These are phyloP conservation scores for Peromyscus melanophrys DNA, from an alignment of 2,797 vertebrate species.

Conservation along the genomic window DNA sequence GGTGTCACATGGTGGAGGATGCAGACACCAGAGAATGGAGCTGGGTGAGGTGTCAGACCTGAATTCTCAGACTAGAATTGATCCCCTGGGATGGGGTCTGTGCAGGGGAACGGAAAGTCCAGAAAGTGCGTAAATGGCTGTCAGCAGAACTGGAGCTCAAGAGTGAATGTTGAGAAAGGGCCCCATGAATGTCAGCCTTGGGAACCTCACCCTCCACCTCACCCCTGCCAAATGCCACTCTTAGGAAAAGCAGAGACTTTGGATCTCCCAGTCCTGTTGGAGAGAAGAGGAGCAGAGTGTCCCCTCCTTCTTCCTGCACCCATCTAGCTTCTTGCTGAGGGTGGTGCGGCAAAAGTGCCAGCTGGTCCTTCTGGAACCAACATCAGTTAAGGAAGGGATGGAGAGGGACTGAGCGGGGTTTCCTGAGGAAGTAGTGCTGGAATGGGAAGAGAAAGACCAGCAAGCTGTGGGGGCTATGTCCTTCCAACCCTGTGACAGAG, in stretches of 20 bases:
- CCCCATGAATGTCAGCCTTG: no score
- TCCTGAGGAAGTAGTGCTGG: rapidly evolving
- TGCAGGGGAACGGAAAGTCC: background rate
- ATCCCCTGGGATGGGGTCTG: background rate
- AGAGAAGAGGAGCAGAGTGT: background rate
- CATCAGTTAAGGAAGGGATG: rapidly evolving
- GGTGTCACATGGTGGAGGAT: no score
- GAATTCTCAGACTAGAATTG: background rate
- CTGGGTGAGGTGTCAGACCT: background rate
- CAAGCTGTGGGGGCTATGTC: background rate
- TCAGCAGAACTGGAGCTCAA: background rate
- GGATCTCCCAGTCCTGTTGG: background rate
- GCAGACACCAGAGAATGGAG: background rate
- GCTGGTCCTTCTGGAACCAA: background rate
- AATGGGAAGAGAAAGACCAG: background rate
- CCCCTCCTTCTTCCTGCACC: background rate
- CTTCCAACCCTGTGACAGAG: background rate
- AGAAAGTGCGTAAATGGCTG: no score
- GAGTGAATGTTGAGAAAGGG: background rate
- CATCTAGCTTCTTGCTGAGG: background rate
- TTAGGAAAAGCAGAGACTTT: background rate
- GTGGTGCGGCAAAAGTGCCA: background rate
- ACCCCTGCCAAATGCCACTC: background rate
- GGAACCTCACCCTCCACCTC: background rate
- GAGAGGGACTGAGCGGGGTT: no score